Base-by-base conservation (phyloP, 2,113 vertebrate species). In the Raphicerus campestris region DNA sequence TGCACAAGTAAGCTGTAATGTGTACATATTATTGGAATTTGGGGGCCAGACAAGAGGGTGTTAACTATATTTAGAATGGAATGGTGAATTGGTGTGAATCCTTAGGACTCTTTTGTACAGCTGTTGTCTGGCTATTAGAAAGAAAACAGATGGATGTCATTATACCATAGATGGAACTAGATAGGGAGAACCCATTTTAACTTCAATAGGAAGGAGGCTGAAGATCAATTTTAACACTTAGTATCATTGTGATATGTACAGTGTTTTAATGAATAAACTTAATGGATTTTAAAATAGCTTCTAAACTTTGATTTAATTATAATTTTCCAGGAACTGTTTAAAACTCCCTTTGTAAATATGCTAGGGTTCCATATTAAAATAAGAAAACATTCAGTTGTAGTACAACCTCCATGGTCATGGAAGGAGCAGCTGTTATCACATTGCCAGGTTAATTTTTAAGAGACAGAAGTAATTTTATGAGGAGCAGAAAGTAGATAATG, bases 251-350 rank as follows among this genome's bases (percentile, higher is more conserved):
- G 45, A 77, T 85, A 55, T 60, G 16, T 73, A 81, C 24, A 87
- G 15, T 81, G 19, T 45, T 89, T 20, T 61, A n/a, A 17, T 82
- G 60, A 86, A 89, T 80, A 95, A 96, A 82, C 15, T 61, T 82
- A 97, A 94, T 95, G 35, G 61, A 78, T 95, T 96, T 94, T 30
- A 89, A 97, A 97, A 47, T 91, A 66, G 90, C 85, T 95, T 89
- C 73, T 16, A 49, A 70, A 84, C 19, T 75, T 91, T 73, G 61
- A 88, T 55, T 91, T 91, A 82, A 63, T 97, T 82, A 45, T 4
- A 92, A 28, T 66, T 94, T 96, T 78, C 73, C 47, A 83, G 20
- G 14, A 97, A 92, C 58, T 85, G 24, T 84, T 91, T 81, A 84
- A 85, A 58, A 8, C 53, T 83, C 70, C n/a, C 32, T 91, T 92